Base-by-base conservation (phyloP, 2,888 invertebrate genomes). In the Ophioninae sp. region DNA sequence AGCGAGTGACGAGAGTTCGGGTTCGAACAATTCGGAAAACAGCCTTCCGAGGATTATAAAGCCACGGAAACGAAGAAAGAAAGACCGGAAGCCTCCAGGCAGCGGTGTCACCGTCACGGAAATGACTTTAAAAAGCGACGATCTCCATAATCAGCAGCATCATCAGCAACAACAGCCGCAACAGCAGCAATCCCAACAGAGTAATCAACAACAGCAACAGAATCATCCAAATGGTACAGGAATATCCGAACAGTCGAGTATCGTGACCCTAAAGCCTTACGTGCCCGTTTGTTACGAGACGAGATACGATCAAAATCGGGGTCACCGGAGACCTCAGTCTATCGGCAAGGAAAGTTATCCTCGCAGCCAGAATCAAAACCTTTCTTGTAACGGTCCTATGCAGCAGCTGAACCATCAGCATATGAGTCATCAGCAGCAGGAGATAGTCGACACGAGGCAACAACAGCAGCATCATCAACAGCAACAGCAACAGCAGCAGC, bases 31-130 rank as follows among this genome's bases (percentile, higher is more conserved):
- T 81, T 94, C 96, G 10, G 97, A 97, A 91, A 96, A 96, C 86
- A 96, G 96, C 93, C 93, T 97, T 90, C 97, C 97, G 86, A 95
- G 98, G 88, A 97, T 98, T 86, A 97, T 98, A 89, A 98, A 98
- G 93, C 97, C 97, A 7, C 94, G 98, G 72, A 98, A 98, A 92
- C 95, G 98, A 74, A 95, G 97, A 91, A 98, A 97, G 95, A 98
- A 97, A 93, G 97, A 97, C 92, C 94, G 97, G 87, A 97, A 97
- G 93, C 96, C 97, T 56, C 70, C 86, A 20, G 89, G 87, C 65
- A 86, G 85, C 41, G 68, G 75, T 7, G 77, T 72, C 3, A 77
- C 74, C 17, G 62, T 79, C 65, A 82, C 86, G 87, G 79, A 90
- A 89, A 72, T 89, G 87, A 56, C 76, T 23, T 44, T 86, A 83